These are phyloP conservation scores for Bedellia somnulentella DNA, from an alignment of 2,888 invertebrate species.

Conservation along the genomic window DNA sequence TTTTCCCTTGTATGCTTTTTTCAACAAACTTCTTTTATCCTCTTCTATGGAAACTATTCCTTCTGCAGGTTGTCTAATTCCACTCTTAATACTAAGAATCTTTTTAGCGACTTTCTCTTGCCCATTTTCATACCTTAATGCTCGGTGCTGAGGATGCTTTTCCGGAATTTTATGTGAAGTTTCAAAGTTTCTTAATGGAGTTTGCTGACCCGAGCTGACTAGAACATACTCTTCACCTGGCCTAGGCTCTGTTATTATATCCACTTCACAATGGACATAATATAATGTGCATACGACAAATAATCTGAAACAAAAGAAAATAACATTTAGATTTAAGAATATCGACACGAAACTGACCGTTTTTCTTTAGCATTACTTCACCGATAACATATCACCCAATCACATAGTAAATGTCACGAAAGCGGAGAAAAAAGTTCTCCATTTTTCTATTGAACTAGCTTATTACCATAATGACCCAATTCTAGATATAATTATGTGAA, in stretches of 20 bases:
- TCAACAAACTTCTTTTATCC: constrained; percentile 35
- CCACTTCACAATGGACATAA: constrained; percentile 49
- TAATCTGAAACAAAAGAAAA: constrained; percentile 51
- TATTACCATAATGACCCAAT: too few species aligned
- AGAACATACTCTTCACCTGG: constrained; percentile 69
- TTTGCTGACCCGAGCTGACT: constrained; percentile 58
- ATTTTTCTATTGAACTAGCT: background rate
- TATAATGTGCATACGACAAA: constrained; percentile 46
- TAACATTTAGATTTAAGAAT: constrained; percentile 1
- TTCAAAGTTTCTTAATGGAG: constrained; percentile 61
- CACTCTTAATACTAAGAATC: constrained; percentile 29
- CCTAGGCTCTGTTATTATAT: constrained; percentile 65
- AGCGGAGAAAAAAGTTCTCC: too few species aligned
- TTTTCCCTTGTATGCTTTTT: constrained; percentile 39
- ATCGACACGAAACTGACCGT: too few species aligned
- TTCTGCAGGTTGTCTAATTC: constrained; percentile 30
- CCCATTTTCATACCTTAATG: constrained; percentile 34
- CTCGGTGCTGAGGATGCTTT: constrained; percentile 36
- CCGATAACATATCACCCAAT: too few species aligned
- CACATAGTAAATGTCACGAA: too few species aligned
- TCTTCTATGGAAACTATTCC: constrained; percentile 51
- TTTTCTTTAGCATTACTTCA: too few species aligned
- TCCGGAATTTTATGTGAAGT: constrained; percentile 73
- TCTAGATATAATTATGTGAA: too few species aligned
- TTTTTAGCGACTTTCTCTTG: constrained; percentile 49